phyloP scores from a whole-genome alignment of 2,888 invertebrate genomes.

The Priocnemis perturbator region DNA sequence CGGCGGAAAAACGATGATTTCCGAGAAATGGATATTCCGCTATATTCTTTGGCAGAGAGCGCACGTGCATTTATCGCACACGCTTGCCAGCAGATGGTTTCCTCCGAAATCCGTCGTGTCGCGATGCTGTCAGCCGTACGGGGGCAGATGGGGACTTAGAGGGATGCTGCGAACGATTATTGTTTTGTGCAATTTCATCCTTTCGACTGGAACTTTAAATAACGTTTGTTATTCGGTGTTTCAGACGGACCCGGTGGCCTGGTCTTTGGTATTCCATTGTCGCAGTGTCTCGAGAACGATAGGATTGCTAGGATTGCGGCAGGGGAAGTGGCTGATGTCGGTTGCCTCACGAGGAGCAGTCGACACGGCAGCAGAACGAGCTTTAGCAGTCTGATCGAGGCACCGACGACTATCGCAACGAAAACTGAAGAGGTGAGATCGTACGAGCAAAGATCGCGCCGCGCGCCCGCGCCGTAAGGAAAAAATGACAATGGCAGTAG shows the following conservation, averaged over 20 bases:
- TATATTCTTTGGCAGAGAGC: too few relatives aligned
- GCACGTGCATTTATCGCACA: too few relatives aligned
- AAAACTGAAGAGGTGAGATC: slow-evolving; percentile 78
- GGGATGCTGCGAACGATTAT: neutral
- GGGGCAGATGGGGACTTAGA: too few relatives aligned
- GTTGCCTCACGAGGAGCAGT: slow-evolving; percentile 73
- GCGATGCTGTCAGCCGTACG: too few relatives aligned
- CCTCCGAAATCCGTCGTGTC: neutral
- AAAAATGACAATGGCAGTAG: slow-evolving; percentile 8
- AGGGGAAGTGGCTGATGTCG: slow-evolving; percentile 67
- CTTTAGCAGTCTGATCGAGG: slow-evolving; percentile 83
- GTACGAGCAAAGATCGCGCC: neutral
- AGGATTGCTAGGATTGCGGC: slow-evolving; percentile 76
- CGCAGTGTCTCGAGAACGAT: slow-evolving; percentile 91
- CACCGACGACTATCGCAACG: slow-evolving; percentile 67
- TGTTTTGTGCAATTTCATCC: too few relatives aligned
- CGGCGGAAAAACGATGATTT: too few relatives aligned
- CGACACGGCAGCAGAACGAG: slow-evolving; percentile 84
- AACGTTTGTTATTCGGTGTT: neutral
- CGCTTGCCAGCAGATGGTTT: neutral
- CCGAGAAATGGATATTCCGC: too few relatives aligned
- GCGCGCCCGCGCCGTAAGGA: neutral
- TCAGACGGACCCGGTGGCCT: slow-evolving; percentile 77
- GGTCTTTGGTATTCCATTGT: slow-evolving; percentile 90
- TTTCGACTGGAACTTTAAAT: too few relatives aligned